Base-by-base conservation (phyloP, 2,797 vertebrate species). In the Anguilla pacifica region DNA sequence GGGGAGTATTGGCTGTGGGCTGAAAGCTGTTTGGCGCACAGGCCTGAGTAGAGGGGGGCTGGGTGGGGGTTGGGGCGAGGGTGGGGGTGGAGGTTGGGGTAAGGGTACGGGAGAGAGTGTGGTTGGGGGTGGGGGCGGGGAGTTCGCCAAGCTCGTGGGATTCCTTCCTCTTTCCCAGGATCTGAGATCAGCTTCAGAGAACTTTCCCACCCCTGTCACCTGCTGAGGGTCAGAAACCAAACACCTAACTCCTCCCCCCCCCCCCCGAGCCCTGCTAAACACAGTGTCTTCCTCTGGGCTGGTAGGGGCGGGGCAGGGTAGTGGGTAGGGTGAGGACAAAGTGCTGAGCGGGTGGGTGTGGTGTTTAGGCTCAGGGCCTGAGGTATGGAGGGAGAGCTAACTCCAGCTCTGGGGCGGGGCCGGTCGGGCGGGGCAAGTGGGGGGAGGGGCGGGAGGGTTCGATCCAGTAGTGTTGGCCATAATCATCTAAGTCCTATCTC, bases 101-200 rank as follows among this genome's bases (percentile, higher is more conserved):
- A n/a, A 6, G 61, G 57, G 57, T 1, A 13, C 49, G 49, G 7
- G 7, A 10, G 53, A 55, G 61, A 7, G 61, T 64, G 10, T 64
- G 59, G 59, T 13, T 5, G 6, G 49, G 77, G 17, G 39, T n/a
- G 22, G 46, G 5, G 51, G 11, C 15, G 11, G 77, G 61, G 74
- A 0, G 55, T 81, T 77, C 55, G 53, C 70, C 85, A 87, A 84
- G 79, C 82, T 83, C 87, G 84, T 10, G 51, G 89, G 72, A 91
- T 85, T 82, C 85, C 55, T 88, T 51, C 55, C 82, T 64, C 87
- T 88, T 84, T 87, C 86, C 89, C 61, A 84, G 79, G 86, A 84
- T 13, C 77, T 83, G 49, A 86, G 46, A 84, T 49, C 55, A 86
- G 81, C 35, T 83, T 79, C 86, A 81, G 89, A 31, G 70, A 10